Evolutionary conservation across 2,113 vertebrate species (phyloP), one percentile per base, ranked within the genome.

Genomic region (Tachycineta bicolor): DNA sequence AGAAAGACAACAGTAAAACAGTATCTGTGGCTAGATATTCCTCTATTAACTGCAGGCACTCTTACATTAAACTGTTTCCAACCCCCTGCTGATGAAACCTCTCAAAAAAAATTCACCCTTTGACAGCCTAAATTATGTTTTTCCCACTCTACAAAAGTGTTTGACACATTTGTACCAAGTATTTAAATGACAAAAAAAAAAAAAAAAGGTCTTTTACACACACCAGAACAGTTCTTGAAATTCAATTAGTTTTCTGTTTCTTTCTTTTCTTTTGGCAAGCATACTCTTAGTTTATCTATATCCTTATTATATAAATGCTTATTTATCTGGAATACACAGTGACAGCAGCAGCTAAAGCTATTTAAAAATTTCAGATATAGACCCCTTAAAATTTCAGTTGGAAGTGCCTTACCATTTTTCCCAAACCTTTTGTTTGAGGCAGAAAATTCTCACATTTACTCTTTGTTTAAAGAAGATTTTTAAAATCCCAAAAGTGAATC

Each of bases 41-140:
- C 79, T 87, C 37, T 69, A 83, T 83, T 92, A 94, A 95, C 93
- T 93, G 71, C 55, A 83, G 50, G 37, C 25, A 81, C 22, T 70
- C 55, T 76, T 93, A 77, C 10, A 74, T 74, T 94, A 92, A 92
- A 93, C 59, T 89, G 34, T 87, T 95, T 93, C 79, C 79, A 96
- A 47, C 47, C 47, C 50, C 91, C 65, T 80, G 59, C 63, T 82
- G 91, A 47, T 95, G 67, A 91, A 90, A 87, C 28, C 53, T 94
- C 80, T 93, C 77, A 92, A 93, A 94, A 94, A 74, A 89, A 93
- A 93, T 93, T 96, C 80, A 90, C 33, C 33, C 47, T 92, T 89
- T 95, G 93, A 89, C 91, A 92, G 49, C 12, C 71, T 84, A 78
- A 94, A 94, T 94, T 91, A 81, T 87, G 58, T 80, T 92, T 50